Evolutionary conservation across 2,888 invertebrate genomes (phyloP), one percentile per base, ranked within the genome.

Genomic region (Tetranychus piercei): DNA sequence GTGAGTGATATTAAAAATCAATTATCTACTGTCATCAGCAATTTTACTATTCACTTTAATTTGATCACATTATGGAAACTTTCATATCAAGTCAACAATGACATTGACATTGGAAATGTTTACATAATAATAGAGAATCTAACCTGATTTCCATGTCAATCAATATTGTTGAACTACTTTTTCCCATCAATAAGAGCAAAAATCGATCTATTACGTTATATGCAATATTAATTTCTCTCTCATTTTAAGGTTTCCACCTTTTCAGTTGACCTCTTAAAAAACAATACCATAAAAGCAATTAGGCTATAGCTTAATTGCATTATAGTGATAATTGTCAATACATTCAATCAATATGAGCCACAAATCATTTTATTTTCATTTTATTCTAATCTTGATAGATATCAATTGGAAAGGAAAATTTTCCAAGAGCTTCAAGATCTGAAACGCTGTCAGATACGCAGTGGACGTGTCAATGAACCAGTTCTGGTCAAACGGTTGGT

Each of bases 391-490:
- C 20, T 9, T 74, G 77, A 65, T 77, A 85, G 93, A 81, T 94
- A 93, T 82, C 91, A 93, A 80, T 87, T 92, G 80, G 94, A 94
- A 82, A 85, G 93, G 76, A 90, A 92, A 81, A 90, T 94, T 80
- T 94, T 95, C 82, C 92, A 94, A 81, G 93, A 94, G 82, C 85
- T 95, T 75, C 85, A 94, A 80, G 94, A 95, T 81, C 83, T 95
- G 74, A 95, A 95, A 83, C 87, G 93, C 74, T 86, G 92, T 78
- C 94, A 95, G 83, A 94, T 94, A 80, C 88, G 94, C 80, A 90
- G 92, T 55, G 92, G 91, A 73, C 89, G 90, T 82, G 87, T 90
- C 69, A 92, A 93, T 80, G 94, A 94, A 83, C 88, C 90, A 44
- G 83, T 93, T 18, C 91, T 93, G 1, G 77, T 78, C 44, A 94